Base-by-base conservation (phyloP, 2,113 vertebrate genomes). In the Fulmarus glacialis region DNA sequence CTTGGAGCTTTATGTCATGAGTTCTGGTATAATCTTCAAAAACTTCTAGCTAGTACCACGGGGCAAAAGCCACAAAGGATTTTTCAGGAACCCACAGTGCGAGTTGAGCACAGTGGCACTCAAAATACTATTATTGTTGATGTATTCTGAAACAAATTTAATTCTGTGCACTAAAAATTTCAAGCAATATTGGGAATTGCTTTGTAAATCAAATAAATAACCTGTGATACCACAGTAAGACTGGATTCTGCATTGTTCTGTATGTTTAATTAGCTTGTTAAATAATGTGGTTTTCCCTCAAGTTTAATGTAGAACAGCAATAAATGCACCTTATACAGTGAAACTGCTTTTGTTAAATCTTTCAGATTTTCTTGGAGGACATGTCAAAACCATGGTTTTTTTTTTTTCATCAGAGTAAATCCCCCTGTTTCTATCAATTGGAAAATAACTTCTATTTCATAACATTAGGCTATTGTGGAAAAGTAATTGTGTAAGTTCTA, bases 121-220 rank as follows among this genome's bases (percentile, higher is more conserved):
- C 52, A 29, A 66, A 83, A 78, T 86, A 48, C 30, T 59, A 11
- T 30, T 94, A 21, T 55, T 60, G 30, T 80, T 88, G 36, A 26
- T 73, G 14, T 82, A 72, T 82, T 88, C n/a, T 73, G 40, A 88
- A 64, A 64, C n/a, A 42, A 94, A 86, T 66, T 79, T 60, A 96
- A 77, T 88, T 86, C 36, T 62, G 93, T 97, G 55, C 92, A 87
- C 93, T 96, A 96, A 95, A 92, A 94, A 80, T 52, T 87, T 87
- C 91, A 94, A 97, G 87, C 95, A 98, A 97, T 98, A 92, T 90
- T 95, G 90, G 66, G 59, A 94, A 75, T 97, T 92, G 30, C 74
- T 82, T 93, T 95, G 47, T 81, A 95, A 88, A 77, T 94, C 83
- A 97, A 95, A 90, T 79, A 96, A 93, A 81, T 87, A 82, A 63